These are phyloP conservation scores for Stomatorhinus ivindoensis DNA, from an alignment of 2,113 vertebrate genomes.

Conservation along the genomic window DNA sequence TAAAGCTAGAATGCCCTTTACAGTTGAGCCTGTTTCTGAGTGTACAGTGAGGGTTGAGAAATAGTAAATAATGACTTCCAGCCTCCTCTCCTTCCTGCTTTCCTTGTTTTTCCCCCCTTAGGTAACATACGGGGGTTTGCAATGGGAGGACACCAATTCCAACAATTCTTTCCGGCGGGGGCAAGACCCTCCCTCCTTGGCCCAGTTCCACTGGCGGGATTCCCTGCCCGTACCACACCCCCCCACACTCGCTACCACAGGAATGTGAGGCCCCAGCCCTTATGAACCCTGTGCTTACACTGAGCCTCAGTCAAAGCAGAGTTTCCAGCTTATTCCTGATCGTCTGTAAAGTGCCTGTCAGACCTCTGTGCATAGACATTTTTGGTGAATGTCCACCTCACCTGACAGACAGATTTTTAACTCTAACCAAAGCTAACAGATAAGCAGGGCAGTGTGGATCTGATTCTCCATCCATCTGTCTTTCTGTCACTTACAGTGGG, in stretches of 20 bases:
- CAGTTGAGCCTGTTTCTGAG: neutral
- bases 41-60: neutral
- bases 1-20: neutral
- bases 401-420: neutral
- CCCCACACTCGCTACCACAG: neutral
- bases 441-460: neutral
- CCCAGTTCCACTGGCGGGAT: neutral
- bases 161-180: neutral
- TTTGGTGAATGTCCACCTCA: neutral
- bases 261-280: neutral
- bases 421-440: neutral
- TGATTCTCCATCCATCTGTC: neutral
- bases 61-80: neutral
- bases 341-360: neutral
- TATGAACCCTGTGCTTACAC: neutral
- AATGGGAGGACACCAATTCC: neutral
- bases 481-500: neutral
- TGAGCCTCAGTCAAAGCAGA: neutral
- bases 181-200: neutral
- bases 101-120: neutral
- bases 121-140: neutral
- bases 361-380: neutral
- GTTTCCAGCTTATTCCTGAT: neutral
- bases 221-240: neutral
- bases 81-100: neutral